These are phyloP conservation scores for Crepidodera aurea DNA, from an alignment of 2,888 invertebrate genomes.

Conservation along the genomic window DNA sequence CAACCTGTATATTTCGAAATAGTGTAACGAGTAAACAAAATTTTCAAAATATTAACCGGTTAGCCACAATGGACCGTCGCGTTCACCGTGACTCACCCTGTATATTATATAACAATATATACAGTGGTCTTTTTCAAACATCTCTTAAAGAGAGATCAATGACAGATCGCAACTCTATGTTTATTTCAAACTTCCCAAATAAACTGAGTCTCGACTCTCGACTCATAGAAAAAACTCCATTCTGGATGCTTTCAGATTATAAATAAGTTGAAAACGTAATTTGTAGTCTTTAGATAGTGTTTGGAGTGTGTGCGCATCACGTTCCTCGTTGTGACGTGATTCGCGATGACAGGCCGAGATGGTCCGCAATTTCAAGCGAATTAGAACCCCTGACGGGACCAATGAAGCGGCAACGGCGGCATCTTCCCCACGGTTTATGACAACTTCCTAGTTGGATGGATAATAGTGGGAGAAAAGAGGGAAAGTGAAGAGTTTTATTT, in stretches of 20 bases:
- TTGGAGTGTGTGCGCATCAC: conserved; percentile 38
- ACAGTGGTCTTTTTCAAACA: too few relatives aligned
- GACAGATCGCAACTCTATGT: too few relatives aligned
- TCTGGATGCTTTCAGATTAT: conserved; percentile 32
- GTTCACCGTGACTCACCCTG: too few relatives aligned
- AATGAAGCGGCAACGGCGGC: conserved; percentile 47
- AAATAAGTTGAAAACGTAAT: conserved; percentile 36
- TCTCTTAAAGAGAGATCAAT: too few relatives aligned
- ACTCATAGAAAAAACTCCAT: conserved; percentile 15
- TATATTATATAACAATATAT: too few relatives aligned
- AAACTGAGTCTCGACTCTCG: conserved; percentile 1
- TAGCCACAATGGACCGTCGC: too few relatives aligned
- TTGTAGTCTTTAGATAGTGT: conserved; percentile 41
- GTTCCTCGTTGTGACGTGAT: conserved; percentile 42
- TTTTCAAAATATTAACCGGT: too few relatives aligned
- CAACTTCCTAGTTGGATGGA: conserved; percentile 21
- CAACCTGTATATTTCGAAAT: too few relatives aligned
- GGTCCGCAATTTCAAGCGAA: conserved; percentile 50
- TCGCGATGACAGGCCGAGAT: conserved; percentile 47
- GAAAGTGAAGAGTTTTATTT: too few relatives aligned
- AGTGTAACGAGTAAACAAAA: too few relatives aligned
- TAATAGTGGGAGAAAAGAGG: neutral
- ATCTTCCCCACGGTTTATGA: conserved; percentile 41
- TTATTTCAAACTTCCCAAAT: conserved; percentile 25
- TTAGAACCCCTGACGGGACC: conserved; percentile 46